Conservation (phyloP, 2,797 vertebrate genomes). For the Atherinosoma microstoma region DNA sequence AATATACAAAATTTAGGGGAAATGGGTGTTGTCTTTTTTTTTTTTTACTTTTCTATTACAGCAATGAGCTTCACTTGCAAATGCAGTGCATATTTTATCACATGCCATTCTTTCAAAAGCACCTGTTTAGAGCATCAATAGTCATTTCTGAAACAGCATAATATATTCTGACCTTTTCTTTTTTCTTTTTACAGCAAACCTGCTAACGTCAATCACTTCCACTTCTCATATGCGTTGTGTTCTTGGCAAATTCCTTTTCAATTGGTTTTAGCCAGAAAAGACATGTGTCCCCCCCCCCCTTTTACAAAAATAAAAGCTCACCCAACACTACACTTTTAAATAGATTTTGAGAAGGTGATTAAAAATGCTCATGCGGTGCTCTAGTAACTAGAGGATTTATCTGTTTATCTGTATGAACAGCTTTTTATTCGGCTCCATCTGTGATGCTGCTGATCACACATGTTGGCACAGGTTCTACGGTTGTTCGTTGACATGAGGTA, state of each 20-base stretch:
- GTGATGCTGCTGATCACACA: constrained; percentile 44
- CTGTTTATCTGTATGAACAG: constrained; percentile 61
- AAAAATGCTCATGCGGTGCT: constrained; percentile 32
- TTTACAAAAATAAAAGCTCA: constrained; percentile 18
- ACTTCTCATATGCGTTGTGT: constrained; percentile 40
- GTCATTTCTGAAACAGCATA: neutral
- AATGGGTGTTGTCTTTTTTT: too few relatives aligned
- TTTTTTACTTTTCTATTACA: neutral
- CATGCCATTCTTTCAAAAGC: neutral
- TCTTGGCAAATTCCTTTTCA: constrained; percentile 56
- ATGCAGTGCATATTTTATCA: neutral
- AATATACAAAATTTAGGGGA: neutral
- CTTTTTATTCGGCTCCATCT: constrained; percentile 61
- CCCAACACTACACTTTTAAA: constrained; percentile 10
- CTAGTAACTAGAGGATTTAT: constrained; percentile 50
- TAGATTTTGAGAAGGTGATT: constrained; percentile 42
- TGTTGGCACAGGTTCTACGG: constrained; percentile 37
- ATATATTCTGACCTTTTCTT: too few relatives aligned
- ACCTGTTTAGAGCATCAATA: neutral
- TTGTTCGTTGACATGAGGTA: constrained; percentile 38
- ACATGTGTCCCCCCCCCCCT: too few relatives aligned
- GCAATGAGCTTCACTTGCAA: neutral
- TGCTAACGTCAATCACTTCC: constrained; percentile 64
- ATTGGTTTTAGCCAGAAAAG: neutral
- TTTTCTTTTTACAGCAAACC: constrained; percentile 38